Evolutionary conservation across 2,888 invertebrate genomes (phyloP).

Genomic region (Diloba caeruleocephala): DNA sequence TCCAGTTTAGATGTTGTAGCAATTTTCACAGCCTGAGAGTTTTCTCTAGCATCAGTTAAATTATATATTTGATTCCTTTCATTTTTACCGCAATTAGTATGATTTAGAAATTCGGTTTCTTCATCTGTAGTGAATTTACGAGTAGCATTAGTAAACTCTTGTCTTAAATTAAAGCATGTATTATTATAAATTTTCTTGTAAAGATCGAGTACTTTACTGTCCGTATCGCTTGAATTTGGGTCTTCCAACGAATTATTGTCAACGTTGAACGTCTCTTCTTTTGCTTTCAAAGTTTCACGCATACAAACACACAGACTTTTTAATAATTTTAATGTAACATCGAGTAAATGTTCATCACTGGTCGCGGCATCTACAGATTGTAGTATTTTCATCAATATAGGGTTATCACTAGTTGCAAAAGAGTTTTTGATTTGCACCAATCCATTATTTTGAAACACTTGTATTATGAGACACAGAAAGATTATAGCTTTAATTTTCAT

Average conservation of each 20-base stretch:
- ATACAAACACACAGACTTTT: slow-evolving; percentile 78
- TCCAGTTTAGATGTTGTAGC: slow-evolving; percentile 47
- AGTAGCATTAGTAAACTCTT: slow-evolving; percentile 60
- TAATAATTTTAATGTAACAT: slow-evolving; percentile 75
- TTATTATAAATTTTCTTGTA: slow-evolving; percentile 75
- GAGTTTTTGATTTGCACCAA: slow-evolving; percentile 51
- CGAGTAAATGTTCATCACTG: slow-evolving; percentile 71
- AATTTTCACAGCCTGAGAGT: slow-evolving; percentile 15
- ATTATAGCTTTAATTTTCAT: slow-evolving; percentile 64
- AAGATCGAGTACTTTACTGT: slow-evolving; percentile 60
- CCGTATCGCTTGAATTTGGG: slow-evolving; percentile 37
- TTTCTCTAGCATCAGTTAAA: slow-evolving; percentile 7
- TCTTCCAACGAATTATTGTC: slow-evolving; percentile 53
- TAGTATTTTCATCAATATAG: slow-evolving; percentile 70
- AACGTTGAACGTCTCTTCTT: slow-evolving; percentile 57
- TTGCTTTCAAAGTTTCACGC: slow-evolving; percentile 66
- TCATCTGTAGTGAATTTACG: slow-evolving; percentile 43
- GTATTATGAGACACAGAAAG: slow-evolving; percentile 43
- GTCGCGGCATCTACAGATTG: slow-evolving; percentile 72
- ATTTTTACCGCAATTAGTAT: slow-evolving; percentile 47
- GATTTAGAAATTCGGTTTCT: slow-evolving; percentile 42
- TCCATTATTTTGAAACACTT: slow-evolving; percentile 48
- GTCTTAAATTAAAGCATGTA: slow-evolving; percentile 70
- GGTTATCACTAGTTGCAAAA: slow-evolving; percentile 60
- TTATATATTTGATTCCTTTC: slow-evolving; percentile 6